Base-by-base conservation (phyloP, 2,888 invertebrate genomes). In the Pasiphila rectangulata region DNA sequence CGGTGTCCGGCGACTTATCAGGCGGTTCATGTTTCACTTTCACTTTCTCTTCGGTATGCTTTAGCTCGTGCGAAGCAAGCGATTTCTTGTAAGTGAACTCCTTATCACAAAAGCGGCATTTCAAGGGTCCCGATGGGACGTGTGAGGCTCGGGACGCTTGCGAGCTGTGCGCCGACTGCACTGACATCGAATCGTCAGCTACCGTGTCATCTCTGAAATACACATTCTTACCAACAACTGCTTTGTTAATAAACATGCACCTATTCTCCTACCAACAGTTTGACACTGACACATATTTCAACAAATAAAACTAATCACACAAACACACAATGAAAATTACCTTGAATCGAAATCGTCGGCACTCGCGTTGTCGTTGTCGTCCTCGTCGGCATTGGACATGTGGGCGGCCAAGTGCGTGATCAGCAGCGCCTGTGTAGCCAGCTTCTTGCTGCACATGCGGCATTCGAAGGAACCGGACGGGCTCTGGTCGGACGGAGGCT, bases 401-500 rank as follows among this genome's bases (percentile, higher is more conserved):
- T 90, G 89, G 7, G 75, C 76, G 0, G 86, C 81, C 12, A 89
- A 59, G 52, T 89, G 89, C 41, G 67, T 70, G 40, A 89, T 81
- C 10, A 90, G 72, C 45, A 63, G 54, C 5, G 77, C 80, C 51
- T 89, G 86, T 2, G 78, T 67, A 2, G 71, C 52, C 25, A 89
- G 62, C 54, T 74, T 75, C 61, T 75, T 75, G 36, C 49, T 65
- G 50, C 89, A 89, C 67, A 87, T 77, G 16, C 86, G 72, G 58
- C 89, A 89, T 38, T 82, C 75, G 32, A 62, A 66, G 10, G 41
- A 39, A 30, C 9, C 30, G 2, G 30, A 13, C 16, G 30, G 30
- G 16, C 30, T 30, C 9, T 9, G 10, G 10, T 15, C 12, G 19
- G 23, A 29, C 9, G 2, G 4, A 16, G 17, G 7, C 41, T 45